Conservation (phyloP, 2,888 invertebrate species). For the Terebella lapidaria region DNA sequence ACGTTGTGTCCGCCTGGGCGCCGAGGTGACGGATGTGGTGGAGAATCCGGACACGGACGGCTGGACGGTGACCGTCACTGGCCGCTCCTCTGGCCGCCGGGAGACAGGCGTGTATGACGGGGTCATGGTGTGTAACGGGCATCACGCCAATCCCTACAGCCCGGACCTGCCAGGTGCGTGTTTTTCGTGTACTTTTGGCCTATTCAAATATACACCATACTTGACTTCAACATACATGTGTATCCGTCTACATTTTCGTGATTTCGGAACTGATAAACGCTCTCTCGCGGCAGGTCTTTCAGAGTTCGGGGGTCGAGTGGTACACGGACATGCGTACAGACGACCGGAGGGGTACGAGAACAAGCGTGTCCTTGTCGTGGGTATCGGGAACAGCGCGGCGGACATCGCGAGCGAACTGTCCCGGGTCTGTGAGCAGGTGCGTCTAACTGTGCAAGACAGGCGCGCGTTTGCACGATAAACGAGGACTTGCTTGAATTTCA, state of each 20-base stretch:
- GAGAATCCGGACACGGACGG: constrained; percentile 30
- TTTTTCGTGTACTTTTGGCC: too few species aligned
- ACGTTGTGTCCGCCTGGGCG: constrained; percentile 36
- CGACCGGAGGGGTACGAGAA: constrained; percentile 50
- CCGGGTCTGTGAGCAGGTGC: not conserved
- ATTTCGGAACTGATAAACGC: too few species aligned
- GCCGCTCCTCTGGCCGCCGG: constrained; percentile 28
- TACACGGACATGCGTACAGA: constrained; percentile 26
- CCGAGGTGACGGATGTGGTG: constrained; percentile 23
- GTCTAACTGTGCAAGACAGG: too few species aligned
- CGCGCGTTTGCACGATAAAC: too few species aligned
- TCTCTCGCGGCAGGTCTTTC: too few species aligned
- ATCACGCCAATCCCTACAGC: constrained; percentile 26
- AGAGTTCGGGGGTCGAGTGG: constrained; percentile 1
- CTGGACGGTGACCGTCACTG: constrained; percentile 43
- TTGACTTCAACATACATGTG: too few species aligned
- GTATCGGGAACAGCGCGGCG: constrained; percentile 56
- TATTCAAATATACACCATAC: too few species aligned
- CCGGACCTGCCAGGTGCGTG: constrained; percentile 28
- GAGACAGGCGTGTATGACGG: constrained; percentile 35
- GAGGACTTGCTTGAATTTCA: too few species aligned
- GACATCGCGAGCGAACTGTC: constrained; percentile 55
- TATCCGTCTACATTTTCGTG: too few species aligned
- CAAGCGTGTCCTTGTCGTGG: constrained; percentile 54
- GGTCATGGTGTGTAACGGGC: constrained; percentile 44